phyloP scores from a whole-genome alignment of 2,113 vertebrate genomes.

The zebrafish (Danio rerio) region GRCz12tu NC_133191.1:9145001-9145500 shows the following conservation, averaged over 20 bases:
- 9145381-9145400: background rate
- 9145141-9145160: slow-evolving; percentile 94
- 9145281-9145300: slow-evolving; percentile 97
- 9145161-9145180: slow-evolving; percentile 77
- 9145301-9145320: slow-evolving; percentile 98
- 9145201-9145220: background rate
- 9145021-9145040: background rate
- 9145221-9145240: slow-evolving; percentile 21
- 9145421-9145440: too few relatives aligned
- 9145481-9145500: too few relatives aligned
- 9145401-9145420: too few relatives aligned
- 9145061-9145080: slow-evolving; percentile 87
- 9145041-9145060: background rate
- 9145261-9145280: slow-evolving; percentile 26
- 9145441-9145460: too few relatives aligned
- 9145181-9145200: background rate
- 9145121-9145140: slow-evolving; percentile 92
- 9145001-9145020: too few relatives aligned
- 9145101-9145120: slow-evolving; percentile 93
- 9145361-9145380: slow-evolving; percentile 91
- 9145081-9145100: slow-evolving; percentile 98
- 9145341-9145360: slow-evolving; percentile 99
- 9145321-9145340: slow-evolving; percentile 99
- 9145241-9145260: slow-evolving; percentile 3
- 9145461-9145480: too few relatives aligned